These are phyloP conservation scores for Agrypnia vestita DNA, from an alignment of 1,140 invertebrate species.

Conservation along the genomic window DNA sequence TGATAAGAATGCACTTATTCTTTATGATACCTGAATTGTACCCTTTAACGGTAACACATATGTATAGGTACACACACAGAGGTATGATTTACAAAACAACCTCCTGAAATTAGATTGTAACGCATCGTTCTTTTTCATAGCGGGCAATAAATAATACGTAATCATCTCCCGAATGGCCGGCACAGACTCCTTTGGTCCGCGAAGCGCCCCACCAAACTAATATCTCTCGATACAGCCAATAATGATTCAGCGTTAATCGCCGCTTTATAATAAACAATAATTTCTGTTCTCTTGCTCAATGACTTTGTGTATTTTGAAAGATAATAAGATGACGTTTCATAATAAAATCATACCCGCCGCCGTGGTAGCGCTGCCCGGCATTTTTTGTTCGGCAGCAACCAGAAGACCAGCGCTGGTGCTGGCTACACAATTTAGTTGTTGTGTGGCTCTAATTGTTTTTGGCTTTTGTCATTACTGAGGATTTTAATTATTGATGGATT, in stretches of 20 bases:
- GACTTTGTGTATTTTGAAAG: slow-evolving; percentile 59
- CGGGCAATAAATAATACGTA: neutral
- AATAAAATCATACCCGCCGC: slow-evolving; percentile 41
- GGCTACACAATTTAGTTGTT: no score
- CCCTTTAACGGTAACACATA: no score
- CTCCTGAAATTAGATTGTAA: slow-evolving; percentile 22
- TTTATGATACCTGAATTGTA: no score
- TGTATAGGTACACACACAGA: no score
- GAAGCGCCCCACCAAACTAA: neutral
- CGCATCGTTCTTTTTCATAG: neutral
- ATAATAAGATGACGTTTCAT: slow-evolving; percentile 55
- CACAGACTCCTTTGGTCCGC: neutral
- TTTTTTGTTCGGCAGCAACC: slow-evolving; percentile 10
- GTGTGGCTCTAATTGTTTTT: no score
- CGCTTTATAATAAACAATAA: slow-evolving; percentile 51
- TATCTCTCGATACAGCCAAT: slow-evolving; percentile 5
- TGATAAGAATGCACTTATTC: no score
- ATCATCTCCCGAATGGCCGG: slow-evolving; percentile 4
- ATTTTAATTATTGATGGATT: no score
- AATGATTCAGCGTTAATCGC: slow-evolving; percentile 41
- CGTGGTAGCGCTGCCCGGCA: slow-evolving; percentile 38
- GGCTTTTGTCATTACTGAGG: no score
- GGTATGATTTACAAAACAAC: neutral
- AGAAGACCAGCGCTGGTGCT: no score
- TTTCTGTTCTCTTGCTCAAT: slow-evolving; percentile 57